Percentiles rank a stretch among this genome's conserved stretches.
These are phyloP conservation scores for Phaetusa simplex DNA, from an alignment of 2,113 vertebrate genomes.

Conservation along the genomic window DNA sequence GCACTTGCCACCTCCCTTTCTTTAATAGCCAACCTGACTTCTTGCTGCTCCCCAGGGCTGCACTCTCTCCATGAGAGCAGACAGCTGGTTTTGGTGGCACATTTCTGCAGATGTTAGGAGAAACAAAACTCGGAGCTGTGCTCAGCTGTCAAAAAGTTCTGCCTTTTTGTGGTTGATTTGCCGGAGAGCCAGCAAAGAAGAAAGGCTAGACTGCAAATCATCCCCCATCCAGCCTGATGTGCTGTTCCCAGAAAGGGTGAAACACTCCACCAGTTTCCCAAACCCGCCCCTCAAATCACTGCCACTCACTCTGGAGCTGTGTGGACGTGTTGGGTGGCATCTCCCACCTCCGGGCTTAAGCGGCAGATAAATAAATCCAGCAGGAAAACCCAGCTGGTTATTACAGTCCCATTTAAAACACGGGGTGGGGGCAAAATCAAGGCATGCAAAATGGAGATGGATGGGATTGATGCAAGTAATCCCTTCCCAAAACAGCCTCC, in stretches of 20 bases:
- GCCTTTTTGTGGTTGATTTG: background rate
- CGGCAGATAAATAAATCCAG: background rate
- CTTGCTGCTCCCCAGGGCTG: background rate
- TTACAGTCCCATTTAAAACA: background rate
- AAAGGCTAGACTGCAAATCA: background rate
- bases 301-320: background rate
- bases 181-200: background rate
- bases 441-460: background rate
- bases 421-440: background rate
- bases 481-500: background rate
- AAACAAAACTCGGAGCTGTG: background rate
- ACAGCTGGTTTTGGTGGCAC: background rate
- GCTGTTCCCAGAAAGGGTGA: background rate
- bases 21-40: background rate
- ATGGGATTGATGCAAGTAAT: background rate
- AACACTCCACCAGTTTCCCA: accelerated
- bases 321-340: background rate
- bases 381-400: background rate
- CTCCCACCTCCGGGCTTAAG: background rate
- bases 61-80: accelerated
- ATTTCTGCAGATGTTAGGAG: background rate
- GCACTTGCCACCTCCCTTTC: background rate
- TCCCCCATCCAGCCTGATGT: background rate
- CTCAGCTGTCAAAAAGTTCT: background rate
- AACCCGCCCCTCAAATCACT: background rate